Percentiles rank a stretch among this genome's conserved stretches.
phyloP scores from a whole-genome alignment of 2,888 invertebrate genomes.

The Melieria crassipennis region DNA sequence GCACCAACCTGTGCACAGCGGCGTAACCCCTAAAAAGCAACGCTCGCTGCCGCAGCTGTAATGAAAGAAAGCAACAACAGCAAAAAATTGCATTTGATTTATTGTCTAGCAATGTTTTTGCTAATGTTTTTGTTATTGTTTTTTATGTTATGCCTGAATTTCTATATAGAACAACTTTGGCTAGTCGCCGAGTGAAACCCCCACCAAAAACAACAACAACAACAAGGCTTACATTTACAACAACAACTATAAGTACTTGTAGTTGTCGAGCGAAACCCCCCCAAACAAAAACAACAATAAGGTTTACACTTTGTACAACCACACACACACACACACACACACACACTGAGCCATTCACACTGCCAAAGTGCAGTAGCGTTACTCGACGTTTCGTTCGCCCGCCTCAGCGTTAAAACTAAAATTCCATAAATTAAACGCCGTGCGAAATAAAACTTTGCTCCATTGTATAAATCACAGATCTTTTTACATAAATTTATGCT shows the following conservation, averaged over 20 bases:
- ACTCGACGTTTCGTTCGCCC: conserved; percentile 9
- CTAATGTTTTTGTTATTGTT: background rate
- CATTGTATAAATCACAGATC: conserved; percentile 62
- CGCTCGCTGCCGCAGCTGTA: background rate
- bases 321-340: background rate
- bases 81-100: conserved; percentile 46
- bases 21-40: conserved; percentile 19
- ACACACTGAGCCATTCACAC: background rate
- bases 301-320: background rate
- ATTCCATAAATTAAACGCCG: conserved; percentile 61
- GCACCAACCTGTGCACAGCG: conserved; percentile 23
- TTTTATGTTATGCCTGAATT: background rate
- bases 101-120: conserved; percentile 37
- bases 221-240: no score
- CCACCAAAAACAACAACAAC: no score
- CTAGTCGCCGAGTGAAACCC: background rate
- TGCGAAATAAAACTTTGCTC: conserved; percentile 47
- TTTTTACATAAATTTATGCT: conserved; percentile 65
- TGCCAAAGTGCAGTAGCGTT: background rate
- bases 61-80: background rate
- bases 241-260: no score
- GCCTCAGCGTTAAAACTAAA: conserved; percentile 54
- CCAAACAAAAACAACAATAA: no score
- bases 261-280: no score
- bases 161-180: background rate